Percentiles rank a stretch among this genome's conserved stretches.
Evolutionary conservation across 2,113 vertebrate species (phyloP).

Genomic region (Chaetodon auriga): DNA sequence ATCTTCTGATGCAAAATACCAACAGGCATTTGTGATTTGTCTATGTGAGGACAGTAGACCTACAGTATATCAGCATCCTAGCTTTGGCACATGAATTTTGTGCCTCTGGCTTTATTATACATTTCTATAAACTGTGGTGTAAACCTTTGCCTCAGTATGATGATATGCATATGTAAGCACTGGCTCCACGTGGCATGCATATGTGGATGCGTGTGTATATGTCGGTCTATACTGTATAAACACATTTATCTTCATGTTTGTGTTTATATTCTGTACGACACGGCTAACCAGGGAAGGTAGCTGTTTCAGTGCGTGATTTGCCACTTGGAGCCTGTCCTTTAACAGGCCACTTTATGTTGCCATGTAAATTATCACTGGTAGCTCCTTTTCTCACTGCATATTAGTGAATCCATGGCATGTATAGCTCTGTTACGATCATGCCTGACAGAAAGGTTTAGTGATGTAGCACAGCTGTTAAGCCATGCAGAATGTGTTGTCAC

Average conservation of each 20-base stretch:
- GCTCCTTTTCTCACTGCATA: conserved; percentile 44
- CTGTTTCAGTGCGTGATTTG: conserved; percentile 4
- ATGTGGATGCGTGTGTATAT: background rate
- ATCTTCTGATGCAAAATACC: background rate
- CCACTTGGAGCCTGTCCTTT: conserved; percentile 8
- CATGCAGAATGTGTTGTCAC: conserved; percentile 63
- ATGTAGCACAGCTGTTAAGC: conserved; percentile 67
- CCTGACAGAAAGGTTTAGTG: conserved; percentile 58
- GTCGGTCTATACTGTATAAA: background rate
- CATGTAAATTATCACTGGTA: conserved; percentile 50
- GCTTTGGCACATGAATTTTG: background rate
- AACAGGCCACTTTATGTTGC: conserved; percentile 32
- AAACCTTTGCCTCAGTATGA: background rate
- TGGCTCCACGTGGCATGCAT: background rate
- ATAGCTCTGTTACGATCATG: conserved; percentile 47
- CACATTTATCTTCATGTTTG: conserved; percentile 12
- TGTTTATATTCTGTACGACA: background rate
- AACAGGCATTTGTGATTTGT: background rate
- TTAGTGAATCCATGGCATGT: conserved; percentile 38
- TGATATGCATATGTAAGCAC: background rate
- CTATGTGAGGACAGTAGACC: background rate
- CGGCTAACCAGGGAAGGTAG: conserved; percentile 4
- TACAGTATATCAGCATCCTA: background rate
- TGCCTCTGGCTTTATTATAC: background rate
- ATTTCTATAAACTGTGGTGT: background rate